These are phyloP conservation scores for Cyprinodon tularosa DNA, from an alignment of 2,113 vertebrate species.

Conservation along the genomic window DNA sequence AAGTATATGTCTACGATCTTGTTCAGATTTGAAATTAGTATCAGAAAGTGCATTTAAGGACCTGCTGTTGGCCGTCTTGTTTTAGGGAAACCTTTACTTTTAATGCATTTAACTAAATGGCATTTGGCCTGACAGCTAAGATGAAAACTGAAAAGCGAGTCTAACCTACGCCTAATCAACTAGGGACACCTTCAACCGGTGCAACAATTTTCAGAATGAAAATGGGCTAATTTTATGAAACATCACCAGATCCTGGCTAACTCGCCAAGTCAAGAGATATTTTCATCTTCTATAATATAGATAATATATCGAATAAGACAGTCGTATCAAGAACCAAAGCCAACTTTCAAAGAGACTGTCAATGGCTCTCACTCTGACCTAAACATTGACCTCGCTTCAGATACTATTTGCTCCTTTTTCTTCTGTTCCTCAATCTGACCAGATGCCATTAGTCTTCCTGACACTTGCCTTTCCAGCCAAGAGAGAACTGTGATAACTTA, in stretches of 20 bases:
- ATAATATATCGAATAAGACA: constrained; percentile 21
- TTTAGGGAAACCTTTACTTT: background rate
- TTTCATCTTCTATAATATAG: constrained; percentile 1
- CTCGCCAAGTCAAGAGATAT: background rate
- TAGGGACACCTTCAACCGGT: background rate
- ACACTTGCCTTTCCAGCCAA: constrained; percentile 14
- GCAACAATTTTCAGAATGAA: background rate
- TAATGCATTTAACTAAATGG: background rate
- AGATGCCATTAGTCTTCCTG: constrained; percentile 27
- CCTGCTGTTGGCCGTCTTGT: background rate
- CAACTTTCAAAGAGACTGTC: constrained; percentile 52
- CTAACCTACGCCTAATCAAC: background rate
- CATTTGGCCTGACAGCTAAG: background rate
- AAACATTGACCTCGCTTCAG: constrained; percentile 37
- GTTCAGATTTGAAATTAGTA: background rate
- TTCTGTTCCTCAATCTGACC: constrained; percentile 1
- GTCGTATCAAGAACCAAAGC: constrained; percentile 52
- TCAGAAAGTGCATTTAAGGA: background rate
- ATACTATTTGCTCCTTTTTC: background rate
- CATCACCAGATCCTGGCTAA: background rate
- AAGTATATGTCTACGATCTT: background rate
- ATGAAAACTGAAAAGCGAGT: background rate
- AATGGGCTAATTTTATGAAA: background rate
- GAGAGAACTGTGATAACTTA: constrained; percentile 55
- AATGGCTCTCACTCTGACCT: constrained; percentile 22